Percentiles rank a stretch among this genome's conserved stretches.
phyloP scores from a whole-genome alignment of 1,140 invertebrate species.

The Leguminivora glycinivorella region DNA sequence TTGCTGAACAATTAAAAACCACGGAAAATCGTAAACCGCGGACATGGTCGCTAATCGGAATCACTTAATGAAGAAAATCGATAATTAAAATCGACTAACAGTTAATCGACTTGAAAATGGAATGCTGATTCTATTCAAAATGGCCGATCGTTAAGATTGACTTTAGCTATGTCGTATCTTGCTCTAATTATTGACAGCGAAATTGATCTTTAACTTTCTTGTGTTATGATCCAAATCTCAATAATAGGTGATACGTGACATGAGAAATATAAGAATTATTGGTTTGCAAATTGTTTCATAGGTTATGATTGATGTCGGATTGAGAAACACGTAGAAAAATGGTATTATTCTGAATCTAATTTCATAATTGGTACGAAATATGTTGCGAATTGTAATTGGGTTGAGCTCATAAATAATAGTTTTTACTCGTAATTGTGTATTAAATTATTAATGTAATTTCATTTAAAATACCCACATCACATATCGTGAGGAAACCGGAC shows the following conservation, averaged over 20 bases:
- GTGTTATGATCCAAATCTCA: neutral
- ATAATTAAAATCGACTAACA: slow-evolving; percentile 29
- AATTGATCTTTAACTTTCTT: neutral
- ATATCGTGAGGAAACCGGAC: too few relatives aligned
- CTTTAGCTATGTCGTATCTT: neutral
- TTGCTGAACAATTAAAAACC: slow-evolving; percentile 11
- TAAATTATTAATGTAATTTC: neutral
- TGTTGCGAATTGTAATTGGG: neutral
- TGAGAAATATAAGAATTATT: neutral
- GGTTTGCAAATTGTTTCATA: neutral
- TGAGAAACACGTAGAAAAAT: neutral
- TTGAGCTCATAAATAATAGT: neutral
- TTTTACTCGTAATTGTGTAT: slow-evolving; percentile 1
- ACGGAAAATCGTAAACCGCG: slow-evolving; percentile 10
- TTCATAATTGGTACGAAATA: neutral
- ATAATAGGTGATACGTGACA: neutral
- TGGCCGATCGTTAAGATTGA: slow-evolving; percentile 6
- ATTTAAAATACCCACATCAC: too few relatives aligned
- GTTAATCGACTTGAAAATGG: slow-evolving; percentile 30
- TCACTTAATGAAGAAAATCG: slow-evolving; percentile 30
- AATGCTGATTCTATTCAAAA: slow-evolving; percentile 20
- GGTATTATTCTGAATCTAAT: neutral
- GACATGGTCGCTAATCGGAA: slow-evolving; percentile 30
- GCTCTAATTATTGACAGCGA: neutral
- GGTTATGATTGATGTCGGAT: slow-evolving; percentile 7